Evolutionary conservation across 2,888 invertebrate species (phyloP), one percentile per base, ranked within the genome.

Genomic region (Drosophila ustulata): DNA sequence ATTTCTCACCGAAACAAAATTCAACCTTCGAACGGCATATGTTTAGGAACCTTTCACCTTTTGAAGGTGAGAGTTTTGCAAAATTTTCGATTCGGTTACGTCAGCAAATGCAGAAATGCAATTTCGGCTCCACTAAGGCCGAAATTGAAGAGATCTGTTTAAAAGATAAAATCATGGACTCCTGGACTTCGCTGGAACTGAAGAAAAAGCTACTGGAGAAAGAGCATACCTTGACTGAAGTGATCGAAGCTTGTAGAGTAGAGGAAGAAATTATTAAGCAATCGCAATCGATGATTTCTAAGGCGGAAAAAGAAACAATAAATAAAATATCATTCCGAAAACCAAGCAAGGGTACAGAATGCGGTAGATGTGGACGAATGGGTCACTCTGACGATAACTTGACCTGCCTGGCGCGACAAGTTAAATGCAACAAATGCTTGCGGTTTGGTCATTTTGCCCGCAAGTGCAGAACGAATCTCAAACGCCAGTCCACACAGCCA

Each of bases 1-100:
- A 30, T 49, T 49, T 49, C 26, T 49, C 47, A n/a, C 30, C 47
- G 13, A 28, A 13, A 49, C 13, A n/a, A 11, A 49, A 13, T 2
- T 11, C 46, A n/a, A 11, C n/a, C 11, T 47, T 47, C 3, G 13
- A 47, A 13, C 26, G 28, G 13, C 28, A 47, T 28, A n/a, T 47
- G 28, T 47, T n/a, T 13, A 26, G 28, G 4, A 13, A 26, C 46
- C 23, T 47, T 26, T 11, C 28, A 9, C 46, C 13, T 8, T n/a
- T 26, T 3, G 26, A 46, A n/a, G n/a, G n/a, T n/a, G n/a, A n/a
- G n/a, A n/a, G n/a, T n/a, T n/a, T n/a, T n/a, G n/a, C n/a, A n/a
- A 23, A 43, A 23, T 43, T 18, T 18, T 3, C n/a, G 7, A 8
- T 43, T 6, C 30, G 30, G n/a, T 4, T 47, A 28, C 30, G 13